phyloP scores from a whole-genome alignment of 2,888 invertebrate species.

The Encarsia formosa region DNA sequence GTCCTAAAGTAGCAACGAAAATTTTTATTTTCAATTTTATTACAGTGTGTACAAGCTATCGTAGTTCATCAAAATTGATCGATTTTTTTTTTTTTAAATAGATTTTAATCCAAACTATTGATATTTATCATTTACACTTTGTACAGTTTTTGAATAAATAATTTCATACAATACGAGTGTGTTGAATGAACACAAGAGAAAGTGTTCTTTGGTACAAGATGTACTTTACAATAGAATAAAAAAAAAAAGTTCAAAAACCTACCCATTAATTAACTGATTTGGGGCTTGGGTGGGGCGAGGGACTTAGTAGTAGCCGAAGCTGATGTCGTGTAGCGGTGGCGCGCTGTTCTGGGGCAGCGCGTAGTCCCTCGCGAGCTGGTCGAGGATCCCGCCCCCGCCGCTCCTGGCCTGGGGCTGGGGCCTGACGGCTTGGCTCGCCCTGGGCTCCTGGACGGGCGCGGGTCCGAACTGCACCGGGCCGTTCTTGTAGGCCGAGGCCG shows the following conservation, averaged over 20 bases:
- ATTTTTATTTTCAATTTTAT: no score
- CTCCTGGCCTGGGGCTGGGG: slow-evolving; percentile 44
- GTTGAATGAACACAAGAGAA: no score
- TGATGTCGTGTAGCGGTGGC: slow-evolving; percentile 73
- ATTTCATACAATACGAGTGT: no score
- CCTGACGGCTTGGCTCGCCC: slow-evolving; percentile 27
- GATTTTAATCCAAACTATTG: no score
- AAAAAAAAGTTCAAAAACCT: neutral
- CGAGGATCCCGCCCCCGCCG: slow-evolving; percentile 61
- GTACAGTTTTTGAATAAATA: no score
- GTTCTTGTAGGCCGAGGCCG: slow-evolving; percentile 42
- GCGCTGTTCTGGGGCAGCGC: slow-evolving; percentile 68
- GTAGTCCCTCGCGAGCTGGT: slow-evolving; percentile 77
- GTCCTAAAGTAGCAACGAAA: no score
- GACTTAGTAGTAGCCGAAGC: slow-evolving; percentile 72
- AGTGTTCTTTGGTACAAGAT: neutral
- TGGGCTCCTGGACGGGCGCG: slow-evolving; percentile 39
- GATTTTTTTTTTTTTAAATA: slow-evolving; percentile 1
- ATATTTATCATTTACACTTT: no score
- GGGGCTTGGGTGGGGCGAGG: neutral
- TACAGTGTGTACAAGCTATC: no score
- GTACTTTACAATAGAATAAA: neutral
- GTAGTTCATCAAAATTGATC: no score
- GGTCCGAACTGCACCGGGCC: slow-evolving; percentile 47
- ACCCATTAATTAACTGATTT: slow-evolving; percentile 3